Conservation (phyloP, 2,797 vertebrate genomes). For the Acrossocheilus fasciatus region DNA sequence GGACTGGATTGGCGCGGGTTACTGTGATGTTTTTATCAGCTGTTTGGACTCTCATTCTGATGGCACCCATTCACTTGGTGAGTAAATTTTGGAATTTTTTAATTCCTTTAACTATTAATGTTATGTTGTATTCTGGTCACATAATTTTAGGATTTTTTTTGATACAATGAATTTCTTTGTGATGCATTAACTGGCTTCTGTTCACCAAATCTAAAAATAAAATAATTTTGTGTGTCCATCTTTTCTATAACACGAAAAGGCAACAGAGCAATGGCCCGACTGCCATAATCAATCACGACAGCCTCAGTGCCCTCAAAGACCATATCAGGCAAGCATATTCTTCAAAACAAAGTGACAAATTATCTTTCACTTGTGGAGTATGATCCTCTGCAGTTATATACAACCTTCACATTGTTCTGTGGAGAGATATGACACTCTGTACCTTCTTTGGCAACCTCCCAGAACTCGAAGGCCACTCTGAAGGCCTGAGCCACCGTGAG, state of each 20-base stretch:
- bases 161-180: not conserved
- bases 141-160: too few relatives aligned
- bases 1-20: too few relatives aligned
- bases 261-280: not conserved
- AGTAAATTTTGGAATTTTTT: too few relatives aligned
- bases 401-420: not conserved
- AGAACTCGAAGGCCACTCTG: conserved; percentile 92
- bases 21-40: too few relatives aligned
- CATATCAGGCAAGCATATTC: not conserved
- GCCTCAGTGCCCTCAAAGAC: conserved; percentile 1
- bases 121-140: too few relatives aligned
- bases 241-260: conserved; percentile 11
- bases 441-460: conserved; percentile 95
- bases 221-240: not conserved
- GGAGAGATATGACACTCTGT: conserved; percentile 41
- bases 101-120: too few relatives aligned
- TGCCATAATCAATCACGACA: conserved; percentile 1
- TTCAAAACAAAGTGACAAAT: conserved; percentile 33
- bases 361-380: not conserved
- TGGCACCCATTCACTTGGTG: too few relatives aligned
- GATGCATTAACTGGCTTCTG: not conserved
- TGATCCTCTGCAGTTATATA: not conserved
- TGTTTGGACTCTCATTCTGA: too few relatives aligned
- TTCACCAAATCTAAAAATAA: not conserved
- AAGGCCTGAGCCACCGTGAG: conserved; percentile 95